phyloP scores from a whole-genome alignment of 2,888 invertebrate genomes.

The Agrilus cyanescens region DNA sequence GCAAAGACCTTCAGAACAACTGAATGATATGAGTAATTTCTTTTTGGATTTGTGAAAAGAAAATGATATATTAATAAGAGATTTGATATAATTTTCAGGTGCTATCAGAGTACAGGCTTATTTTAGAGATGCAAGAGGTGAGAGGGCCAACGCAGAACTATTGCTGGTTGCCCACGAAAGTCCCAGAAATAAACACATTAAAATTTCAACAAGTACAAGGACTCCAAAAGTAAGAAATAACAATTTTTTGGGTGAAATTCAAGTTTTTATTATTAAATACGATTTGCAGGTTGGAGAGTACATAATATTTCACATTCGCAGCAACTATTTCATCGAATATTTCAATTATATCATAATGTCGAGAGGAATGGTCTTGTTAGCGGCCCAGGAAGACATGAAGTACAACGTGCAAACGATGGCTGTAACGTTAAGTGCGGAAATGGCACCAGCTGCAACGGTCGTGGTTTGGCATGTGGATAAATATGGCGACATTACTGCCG shows the following conservation, averaged over 20 bases:
- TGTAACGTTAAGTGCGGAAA: conserved; percentile 70
- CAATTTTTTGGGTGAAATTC: not conserved
- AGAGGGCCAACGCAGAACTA: conserved; percentile 55
- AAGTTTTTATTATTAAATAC: conserved; percentile 8
- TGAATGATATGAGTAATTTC: conserved; percentile 24
- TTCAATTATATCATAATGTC: conserved; percentile 89
- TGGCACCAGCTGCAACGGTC: conserved; percentile 86
- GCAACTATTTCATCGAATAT: conserved; percentile 78
- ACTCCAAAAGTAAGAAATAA: conserved; percentile 50
- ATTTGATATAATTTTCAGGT: conserved; percentile 6
- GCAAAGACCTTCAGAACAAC: conserved; percentile 23
- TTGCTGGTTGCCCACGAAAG: conserved; percentile 69
- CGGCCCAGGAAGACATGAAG: conserved; percentile 75
- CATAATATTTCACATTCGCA: conserved; percentile 85
- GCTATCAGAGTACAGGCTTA: conserved; percentile 45
- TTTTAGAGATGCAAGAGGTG: conserved; percentile 56
- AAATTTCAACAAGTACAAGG: conserved; percentile 74
- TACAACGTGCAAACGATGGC: conserved; percentile 69
- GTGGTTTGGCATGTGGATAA: conserved; percentile 78
- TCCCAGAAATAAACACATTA: conserved; percentile 69
- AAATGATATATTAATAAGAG: conserved; percentile 1
- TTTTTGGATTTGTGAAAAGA: conserved; percentile 1
- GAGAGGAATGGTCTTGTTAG: conserved; percentile 79
- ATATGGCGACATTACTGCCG: conserved; percentile 77
- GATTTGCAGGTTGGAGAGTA: conserved; percentile 73